A percentile compares a stretch with the other conserved stretches of the same genome.
Evolutionary conservation across 1,140 invertebrate species (phyloP).

Genomic region (Nasonia giraulti): DNA sequence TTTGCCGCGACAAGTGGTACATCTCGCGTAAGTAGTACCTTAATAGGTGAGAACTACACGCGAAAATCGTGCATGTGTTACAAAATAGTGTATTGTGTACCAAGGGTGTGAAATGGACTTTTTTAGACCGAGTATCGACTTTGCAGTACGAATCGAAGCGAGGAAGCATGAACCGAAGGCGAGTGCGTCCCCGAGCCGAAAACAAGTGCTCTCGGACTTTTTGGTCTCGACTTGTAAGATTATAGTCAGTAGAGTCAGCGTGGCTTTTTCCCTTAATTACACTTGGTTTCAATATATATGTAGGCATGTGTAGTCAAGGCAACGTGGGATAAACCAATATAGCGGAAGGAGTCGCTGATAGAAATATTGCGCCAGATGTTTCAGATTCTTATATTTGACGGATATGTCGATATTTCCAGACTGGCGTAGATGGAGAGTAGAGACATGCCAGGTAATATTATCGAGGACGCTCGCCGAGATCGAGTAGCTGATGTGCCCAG

Average conservation of each 20-base stretch:
- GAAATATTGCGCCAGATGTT: slow-evolving; percentile 64
- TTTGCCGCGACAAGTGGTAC: no score
- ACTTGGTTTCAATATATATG: neutral
- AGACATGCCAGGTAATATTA: slow-evolving; percentile 63
- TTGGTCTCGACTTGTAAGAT: neutral
- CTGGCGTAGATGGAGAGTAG: slow-evolving; percentile 46
- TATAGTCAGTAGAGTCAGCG: neutral
- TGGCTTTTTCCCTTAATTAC: neutral
- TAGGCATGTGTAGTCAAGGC: neutral
- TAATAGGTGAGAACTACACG: no score
- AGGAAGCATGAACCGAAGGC: no score
- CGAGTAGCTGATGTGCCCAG: neutral
- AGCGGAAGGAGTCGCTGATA: slow-evolving; percentile 40
- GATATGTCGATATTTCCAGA: slow-evolving; percentile 66
- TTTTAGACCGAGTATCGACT: neutral
- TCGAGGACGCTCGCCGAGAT: slow-evolving; percentile 32
- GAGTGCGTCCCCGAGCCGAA: no score
- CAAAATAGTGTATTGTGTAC: no score
- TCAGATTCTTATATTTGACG: slow-evolving; percentile 65
- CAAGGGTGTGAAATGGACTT: no score
- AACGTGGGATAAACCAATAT: slow-evolving; percentile 5
- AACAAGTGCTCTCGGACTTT: neutral
- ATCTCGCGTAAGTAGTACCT: no score
- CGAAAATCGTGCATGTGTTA: no score
- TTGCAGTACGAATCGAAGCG: neutral